Conservation (phyloP, 2,797 vertebrate species). For the Premnoplex brunnescens region DNA sequence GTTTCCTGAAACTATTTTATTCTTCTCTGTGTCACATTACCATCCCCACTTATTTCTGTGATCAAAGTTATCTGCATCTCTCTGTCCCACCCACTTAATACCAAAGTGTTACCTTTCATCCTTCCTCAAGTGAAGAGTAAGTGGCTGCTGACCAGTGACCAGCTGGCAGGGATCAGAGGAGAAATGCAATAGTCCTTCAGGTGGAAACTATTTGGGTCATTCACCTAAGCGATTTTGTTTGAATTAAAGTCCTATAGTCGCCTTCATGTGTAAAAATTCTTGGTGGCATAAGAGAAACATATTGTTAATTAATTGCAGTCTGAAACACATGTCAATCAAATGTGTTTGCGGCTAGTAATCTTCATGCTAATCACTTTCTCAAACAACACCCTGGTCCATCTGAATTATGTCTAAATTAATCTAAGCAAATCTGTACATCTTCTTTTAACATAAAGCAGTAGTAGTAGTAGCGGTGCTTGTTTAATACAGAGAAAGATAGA, state of each 20-base stretch:
- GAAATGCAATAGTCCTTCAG: neutral
- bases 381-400: slow-evolving; percentile 37
- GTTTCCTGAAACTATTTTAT: neutral
- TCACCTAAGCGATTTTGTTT: slow-evolving; percentile 32
- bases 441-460: neutral
- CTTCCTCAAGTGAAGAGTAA: slow-evolving; percentile 16
- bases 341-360: slow-evolving; percentile 34
- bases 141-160: neutral
- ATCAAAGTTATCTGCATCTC: slow-evolving; percentile 56
- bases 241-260: slow-evolving; percentile 44
- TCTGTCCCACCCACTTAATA: neutral
- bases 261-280: neutral
- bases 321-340: slow-evolving; percentile 67
- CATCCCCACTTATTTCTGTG: slow-evolving; percentile 40
- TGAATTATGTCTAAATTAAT: slow-evolving; percentile 61
- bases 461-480: neutral
- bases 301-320: slow-evolving; percentile 65
- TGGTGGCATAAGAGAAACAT: slow-evolving; percentile 50
- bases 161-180: slow-evolving; percentile 53
- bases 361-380: slow-evolving; percentile 54
- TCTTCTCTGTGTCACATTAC: slow-evolving; percentile 46
- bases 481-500: neutral
- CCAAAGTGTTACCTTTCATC: slow-evolving; percentile 24
- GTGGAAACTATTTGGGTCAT: slow-evolving; percentile 1
- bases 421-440: slow-evolving; percentile 53